Evolutionary conservation across 2,888 invertebrate species (phyloP), one percentile per base, ranked within the genome.

Genomic region (Yponomeuta sedellus): DNA sequence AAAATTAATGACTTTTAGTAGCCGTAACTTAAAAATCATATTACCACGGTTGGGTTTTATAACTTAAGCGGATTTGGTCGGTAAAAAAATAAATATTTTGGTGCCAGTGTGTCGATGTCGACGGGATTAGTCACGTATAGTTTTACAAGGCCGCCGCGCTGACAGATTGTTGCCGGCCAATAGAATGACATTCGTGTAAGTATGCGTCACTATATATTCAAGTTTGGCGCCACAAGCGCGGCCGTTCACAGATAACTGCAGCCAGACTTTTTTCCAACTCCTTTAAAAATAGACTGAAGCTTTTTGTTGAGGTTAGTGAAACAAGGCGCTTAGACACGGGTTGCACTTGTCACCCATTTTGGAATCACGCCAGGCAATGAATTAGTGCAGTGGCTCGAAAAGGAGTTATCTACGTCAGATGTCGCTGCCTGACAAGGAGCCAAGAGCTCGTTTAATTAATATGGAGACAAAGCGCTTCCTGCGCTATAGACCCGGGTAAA

Each of bases 401-500:
- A 39, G 63, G 67, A 66, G 64, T 66, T 68, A 66, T 67, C 68
- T 66, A 61, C 66, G 52, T 65, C 65, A 64, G 67, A 66, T 57
- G 58, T 63, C 56, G 59, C 61, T n/a, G 40, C 59, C 19, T 63
- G 64, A 68, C 67, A 66, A 65, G 63, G 64, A 65, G 59, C 39
- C 58, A 16, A 64, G 63, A 58, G 34, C 64, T 64, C 58, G 66
- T 70, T 68, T 70, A 70, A 70, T 70, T 68, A 69, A 69, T 70
- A 66, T 61, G 28, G 10, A 68, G 67, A 70, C 80, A 80, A 80
- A 78, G 79, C 72, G 73, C 69, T 73, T 76, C 76, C 75, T 71
- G 69, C 70, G 67, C 68, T 71, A 68, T 68, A 52, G 69, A 70
- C 61, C 39, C 40, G 64, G 34, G 39, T 68, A 68, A 68, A 68